phyloP scores from a whole-genome alignment of 2,113 vertebrate species.

The Xiphophorus maculatus region DNA sequence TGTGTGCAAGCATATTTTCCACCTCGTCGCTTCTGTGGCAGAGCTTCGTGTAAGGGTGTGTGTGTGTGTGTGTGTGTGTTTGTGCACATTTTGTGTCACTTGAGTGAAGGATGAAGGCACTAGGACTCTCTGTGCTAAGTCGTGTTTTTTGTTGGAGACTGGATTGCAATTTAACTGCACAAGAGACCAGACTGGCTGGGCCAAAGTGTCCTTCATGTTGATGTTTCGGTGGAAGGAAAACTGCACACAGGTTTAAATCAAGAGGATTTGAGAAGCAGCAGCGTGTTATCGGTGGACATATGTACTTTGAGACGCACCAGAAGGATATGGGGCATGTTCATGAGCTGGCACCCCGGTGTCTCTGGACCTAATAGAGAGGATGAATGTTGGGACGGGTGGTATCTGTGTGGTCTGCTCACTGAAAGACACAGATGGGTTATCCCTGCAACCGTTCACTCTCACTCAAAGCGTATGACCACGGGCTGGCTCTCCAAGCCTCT shows the following conservation, averaged over 20 bases:
- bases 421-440: conserved; percentile 77
- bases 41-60: conserved; percentile 27
- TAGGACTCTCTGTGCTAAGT: conserved; percentile 12
- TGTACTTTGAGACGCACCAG: conserved; percentile 35
- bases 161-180: conserved; percentile 23
- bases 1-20: conserved; percentile 34
- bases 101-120: conserved; percentile 30
- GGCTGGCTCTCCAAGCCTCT: conserved; percentile 77
- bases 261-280: conserved; percentile 31
- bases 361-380: conserved; percentile 45
- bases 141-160: conserved; percentile 2
- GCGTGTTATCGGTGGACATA: conserved; percentile 39
- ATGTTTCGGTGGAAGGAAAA: conserved; percentile 16
- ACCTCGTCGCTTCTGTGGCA: conserved; percentile 24
- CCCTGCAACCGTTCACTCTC: conserved; percentile 68
- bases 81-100: conserved; percentile 11
- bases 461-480: conserved; percentile 68
- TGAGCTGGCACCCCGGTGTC: conserved; percentile 60
- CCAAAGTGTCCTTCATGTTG: conserved; percentile 10
- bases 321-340: conserved; percentile 33
- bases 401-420: conserved; percentile 79
- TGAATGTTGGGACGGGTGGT: conserved; percentile 62
- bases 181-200: neutral
- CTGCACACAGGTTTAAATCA: conserved; percentile 19
- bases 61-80: conserved; percentile 30